Conservation (phyloP, 2,888 invertebrate genomes). For the Actias luna region DNA sequence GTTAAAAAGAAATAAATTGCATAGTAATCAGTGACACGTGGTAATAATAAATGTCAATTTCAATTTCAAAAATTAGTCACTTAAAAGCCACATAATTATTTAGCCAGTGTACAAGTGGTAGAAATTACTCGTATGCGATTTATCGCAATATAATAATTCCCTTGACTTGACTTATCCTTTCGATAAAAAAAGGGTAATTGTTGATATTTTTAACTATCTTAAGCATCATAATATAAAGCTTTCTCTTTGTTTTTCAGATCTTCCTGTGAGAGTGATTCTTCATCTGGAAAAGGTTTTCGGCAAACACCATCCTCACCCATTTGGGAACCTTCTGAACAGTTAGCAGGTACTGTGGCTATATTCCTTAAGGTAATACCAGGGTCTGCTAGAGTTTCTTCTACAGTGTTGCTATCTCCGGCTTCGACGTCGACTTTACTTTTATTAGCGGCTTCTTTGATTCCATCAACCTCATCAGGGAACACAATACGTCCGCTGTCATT, state of each 20-base stretch:
- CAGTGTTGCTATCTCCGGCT: conserved; percentile 46
- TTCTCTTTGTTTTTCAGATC: conserved; percentile 84
- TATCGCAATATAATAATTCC: no score
- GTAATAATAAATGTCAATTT: no score
- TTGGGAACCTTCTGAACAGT: conserved; percentile 48
- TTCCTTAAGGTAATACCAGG: conserved; percentile 43
- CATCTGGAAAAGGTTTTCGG: conserved; percentile 84
- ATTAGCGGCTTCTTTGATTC: conserved; percentile 41
- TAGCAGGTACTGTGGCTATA: conserved; percentile 49
- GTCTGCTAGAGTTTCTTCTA: conserved; percentile 38
- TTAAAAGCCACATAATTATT: no score
- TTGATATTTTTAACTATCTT: background rate
- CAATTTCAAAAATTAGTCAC: no score
- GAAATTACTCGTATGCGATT: no score
- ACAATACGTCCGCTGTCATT: conserved; percentile 58
- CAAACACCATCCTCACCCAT: conserved; percentile 54
- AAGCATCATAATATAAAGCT: background rate
- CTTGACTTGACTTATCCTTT: background rate
- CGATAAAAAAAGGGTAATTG: background rate
- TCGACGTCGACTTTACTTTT: conserved; percentile 34
- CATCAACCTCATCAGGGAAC: conserved; percentile 61
- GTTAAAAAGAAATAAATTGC: no score
- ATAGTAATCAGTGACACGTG: no score
- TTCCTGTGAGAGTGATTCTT: conserved; percentile 92
- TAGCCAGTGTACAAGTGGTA: no score